Percentiles rank a stretch among this genome's conserved stretches.
Evolutionary conservation across 2,888 invertebrate genomes (phyloP).

Genomic region (Caenorhabditis angaria): DNA sequence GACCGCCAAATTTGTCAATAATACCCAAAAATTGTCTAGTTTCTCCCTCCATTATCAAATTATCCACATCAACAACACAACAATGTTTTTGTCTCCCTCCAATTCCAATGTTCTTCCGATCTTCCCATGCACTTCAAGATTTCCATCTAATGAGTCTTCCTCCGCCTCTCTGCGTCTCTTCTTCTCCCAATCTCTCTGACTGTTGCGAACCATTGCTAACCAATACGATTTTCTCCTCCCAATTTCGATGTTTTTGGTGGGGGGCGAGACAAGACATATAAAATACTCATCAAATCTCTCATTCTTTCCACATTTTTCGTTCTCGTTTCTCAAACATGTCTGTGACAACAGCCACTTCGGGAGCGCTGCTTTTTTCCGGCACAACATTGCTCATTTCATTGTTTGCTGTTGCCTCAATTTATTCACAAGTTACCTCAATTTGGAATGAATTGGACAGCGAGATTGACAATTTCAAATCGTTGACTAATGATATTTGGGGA

Average conservation of each 20-base stretch:
- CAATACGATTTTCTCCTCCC: slow-evolving; percentile 39
- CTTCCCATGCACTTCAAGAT: neutral
- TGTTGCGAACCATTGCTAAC: slow-evolving; percentile 15
- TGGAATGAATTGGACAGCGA: slow-evolving; percentile 69
- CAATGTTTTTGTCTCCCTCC: too few relatives aligned
- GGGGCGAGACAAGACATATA: slow-evolving; percentile 1
- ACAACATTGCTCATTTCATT: slow-evolving; percentile 63
- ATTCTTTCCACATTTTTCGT: neutral
- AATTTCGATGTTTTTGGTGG: slow-evolving; percentile 24
- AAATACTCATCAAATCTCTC: slow-evolving; percentile 8
- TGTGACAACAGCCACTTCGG: slow-evolving; percentile 65
- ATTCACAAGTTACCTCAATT: slow-evolving; percentile 63
- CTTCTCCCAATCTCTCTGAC: neutral
- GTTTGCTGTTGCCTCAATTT: slow-evolving; percentile 61
- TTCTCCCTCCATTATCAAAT: too few relatives aligned
- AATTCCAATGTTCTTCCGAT: too few relatives aligned
- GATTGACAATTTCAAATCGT: slow-evolving; percentile 66
- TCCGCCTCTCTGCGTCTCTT: slow-evolving; percentile 1
- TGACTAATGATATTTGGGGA: slow-evolving; percentile 67
- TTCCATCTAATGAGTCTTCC: neutral
- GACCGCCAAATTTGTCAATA: too few relatives aligned
- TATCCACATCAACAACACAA: too few relatives aligned
- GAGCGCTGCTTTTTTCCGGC: slow-evolving; percentile 66
- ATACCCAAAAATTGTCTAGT: too few relatives aligned
- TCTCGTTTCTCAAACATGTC: slow-evolving; percentile 46